Evolutionary conservation across 2,113 vertebrate genomes (phyloP).

Genomic region (Nyctereutes procyonoides): DNA sequence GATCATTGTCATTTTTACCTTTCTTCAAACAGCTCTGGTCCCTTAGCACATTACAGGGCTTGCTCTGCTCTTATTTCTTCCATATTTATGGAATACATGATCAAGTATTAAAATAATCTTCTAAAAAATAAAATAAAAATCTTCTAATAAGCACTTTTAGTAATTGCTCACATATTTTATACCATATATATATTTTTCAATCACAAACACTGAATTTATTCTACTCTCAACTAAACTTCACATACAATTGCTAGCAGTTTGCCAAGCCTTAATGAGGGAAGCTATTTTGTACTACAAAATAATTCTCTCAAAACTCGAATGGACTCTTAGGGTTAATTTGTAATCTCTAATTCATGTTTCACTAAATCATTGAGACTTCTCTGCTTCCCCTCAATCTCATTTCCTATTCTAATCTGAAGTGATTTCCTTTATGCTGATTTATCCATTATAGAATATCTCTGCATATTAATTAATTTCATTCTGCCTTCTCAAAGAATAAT

Average conservation of each 20-base stretch:
- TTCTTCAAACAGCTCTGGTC: neutral
- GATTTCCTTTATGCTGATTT: slow-evolving; percentile 62
- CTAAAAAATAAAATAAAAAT: neutral
- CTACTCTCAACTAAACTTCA: neutral
- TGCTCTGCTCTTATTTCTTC: neutral
- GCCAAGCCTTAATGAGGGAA: neutral
- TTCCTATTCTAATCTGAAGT: slow-evolving; percentile 64
- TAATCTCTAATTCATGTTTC: slow-evolving; percentile 61
- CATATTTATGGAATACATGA: neutral
- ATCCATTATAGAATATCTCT: slow-evolving; percentile 24
- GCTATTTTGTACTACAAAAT: slow-evolving; percentile 33
- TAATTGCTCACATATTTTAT: neutral
- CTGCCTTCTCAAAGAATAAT: slow-evolving; percentile 38
- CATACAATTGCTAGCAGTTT: neutral
- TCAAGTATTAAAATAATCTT: neutral
- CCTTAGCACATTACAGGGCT: neutral
- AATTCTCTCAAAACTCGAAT: slow-evolving; percentile 32
- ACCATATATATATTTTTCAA: neutral
- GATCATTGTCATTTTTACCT: neutral
- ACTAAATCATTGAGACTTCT: slow-evolving; percentile 41
- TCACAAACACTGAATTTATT: neutral
- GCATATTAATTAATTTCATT: slow-evolving; percentile 53
- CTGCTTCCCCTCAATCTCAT: slow-evolving; percentile 14
- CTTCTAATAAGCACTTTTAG: neutral
- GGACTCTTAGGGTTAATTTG: neutral